A percentile compares a stretch with the other conserved stretches of the same genome.
Evolutionary conservation across 2,888 invertebrate genomes (phyloP).

Genomic region (Lithophane ornitopus): DNA sequence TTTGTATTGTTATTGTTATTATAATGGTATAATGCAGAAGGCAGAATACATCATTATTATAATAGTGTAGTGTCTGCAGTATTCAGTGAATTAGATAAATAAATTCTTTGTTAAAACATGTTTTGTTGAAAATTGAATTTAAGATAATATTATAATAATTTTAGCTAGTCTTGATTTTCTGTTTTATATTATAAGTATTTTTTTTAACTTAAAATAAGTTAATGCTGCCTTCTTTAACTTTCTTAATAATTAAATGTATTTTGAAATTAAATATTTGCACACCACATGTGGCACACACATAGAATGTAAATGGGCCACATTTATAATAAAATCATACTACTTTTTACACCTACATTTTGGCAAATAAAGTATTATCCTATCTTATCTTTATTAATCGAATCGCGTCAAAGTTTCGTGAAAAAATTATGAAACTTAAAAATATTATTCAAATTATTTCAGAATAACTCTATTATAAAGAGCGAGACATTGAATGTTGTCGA

Average conservation of each 20-base stretch:
- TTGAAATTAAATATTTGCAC: too few species aligned
- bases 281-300: too few species aligned
- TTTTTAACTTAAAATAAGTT: neutral
- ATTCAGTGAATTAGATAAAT: neutral
- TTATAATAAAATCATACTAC: too few species aligned
- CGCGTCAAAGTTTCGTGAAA: neutral
- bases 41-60: neutral
- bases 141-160: neutral
- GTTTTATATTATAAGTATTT: neutral
- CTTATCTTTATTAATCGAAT: neutral
- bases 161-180: neutral
- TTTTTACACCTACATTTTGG: too few species aligned
- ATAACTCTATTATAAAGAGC: conserved; percentile 68
- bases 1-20: conserved; percentile 28
- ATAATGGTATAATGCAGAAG: neutral
- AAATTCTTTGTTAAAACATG: neutral
- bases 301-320: too few species aligned
- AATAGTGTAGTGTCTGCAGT: neutral
- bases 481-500: conserved; percentile 76
- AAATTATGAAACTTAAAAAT: neutral
- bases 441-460: conserved; percentile 67
- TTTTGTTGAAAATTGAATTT: neutral
- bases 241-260: too few species aligned
- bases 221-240: neutral
- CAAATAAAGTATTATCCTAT: too few species aligned